A percentile compares a stretch with the other conserved stretches of the same genome.
Conservation (phyloP, 2,888 invertebrate genomes). For the Andrena haemorrhoa region DNA sequence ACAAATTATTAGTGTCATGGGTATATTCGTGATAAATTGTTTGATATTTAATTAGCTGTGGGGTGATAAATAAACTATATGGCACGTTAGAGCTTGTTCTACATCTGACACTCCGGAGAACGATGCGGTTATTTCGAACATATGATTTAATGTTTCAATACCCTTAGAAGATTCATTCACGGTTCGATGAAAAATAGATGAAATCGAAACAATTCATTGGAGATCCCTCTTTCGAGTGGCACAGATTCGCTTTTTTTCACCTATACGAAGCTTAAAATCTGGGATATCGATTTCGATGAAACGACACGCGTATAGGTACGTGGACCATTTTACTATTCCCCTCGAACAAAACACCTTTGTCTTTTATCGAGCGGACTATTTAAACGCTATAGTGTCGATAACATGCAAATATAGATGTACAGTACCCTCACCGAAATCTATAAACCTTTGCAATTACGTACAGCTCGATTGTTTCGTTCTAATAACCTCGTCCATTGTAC, state of each 20-base stretch:
- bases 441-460: slow-evolving; percentile 6
- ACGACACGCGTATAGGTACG: slow-evolving; percentile 12
- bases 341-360: slow-evolving; percentile 40
- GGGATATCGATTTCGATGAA: slow-evolving; percentile 46
- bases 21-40: no score
- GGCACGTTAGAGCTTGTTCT: no score
- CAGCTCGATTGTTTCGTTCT: slow-evolving; percentile 23
- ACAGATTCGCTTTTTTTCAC: not conserved
- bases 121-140: no score
- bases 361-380: slow-evolving; percentile 19
- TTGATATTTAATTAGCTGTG: no score
- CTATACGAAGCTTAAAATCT: slow-evolving; percentile 43
- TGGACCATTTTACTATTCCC: slow-evolving; percentile 17
- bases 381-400: slow-evolving; percentile 21
- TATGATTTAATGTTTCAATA: no score
- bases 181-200: slow-evolving; percentile 5
- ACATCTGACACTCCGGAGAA: no score
- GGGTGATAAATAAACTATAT: no score
- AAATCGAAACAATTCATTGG: slow-evolving; percentile 8
- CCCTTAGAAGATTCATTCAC: slow-evolving; percentile 5
- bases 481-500: slow-evolving; percentile 17
- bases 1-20: no score
- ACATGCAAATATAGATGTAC: slow-evolving; percentile 29
- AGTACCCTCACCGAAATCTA: slow-evolving; percentile 10
- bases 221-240: slow-evolving; percentile 4